phyloP scores from a whole-genome alignment of 30 jellyfish, hydroid and myxozoan genomes.

The Catostylus mosaicus region DNA sequence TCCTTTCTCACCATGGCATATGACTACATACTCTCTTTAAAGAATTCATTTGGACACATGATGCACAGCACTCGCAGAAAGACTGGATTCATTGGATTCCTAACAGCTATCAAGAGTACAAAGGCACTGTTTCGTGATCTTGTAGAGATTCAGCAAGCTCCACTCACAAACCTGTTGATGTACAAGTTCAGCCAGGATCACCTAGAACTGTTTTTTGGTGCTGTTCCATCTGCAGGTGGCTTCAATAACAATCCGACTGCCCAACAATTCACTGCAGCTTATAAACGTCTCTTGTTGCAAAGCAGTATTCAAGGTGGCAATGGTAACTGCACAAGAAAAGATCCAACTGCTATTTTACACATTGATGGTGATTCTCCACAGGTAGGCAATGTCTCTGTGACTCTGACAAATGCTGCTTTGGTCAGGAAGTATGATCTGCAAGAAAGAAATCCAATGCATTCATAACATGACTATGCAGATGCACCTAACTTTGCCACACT shows the following conservation, averaged over 20 bases:
- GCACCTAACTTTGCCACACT: too few species aligned
- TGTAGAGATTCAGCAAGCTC: conserved; percentile 50
- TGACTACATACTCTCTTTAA: conserved; percentile 22
- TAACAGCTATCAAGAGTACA: conserved; percentile 47
- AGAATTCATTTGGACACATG: conserved; percentile 34
- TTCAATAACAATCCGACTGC: too few species aligned
- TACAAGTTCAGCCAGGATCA: too few species aligned
- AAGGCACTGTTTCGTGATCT: conserved; percentile 24
- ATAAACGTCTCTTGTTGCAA: conserved; percentile 31
- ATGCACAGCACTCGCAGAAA: conserved; percentile 56
- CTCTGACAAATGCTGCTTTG: conserved; percentile 40
- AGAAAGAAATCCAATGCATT: conserved; percentile 22
- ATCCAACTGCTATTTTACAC: conserved; percentile 37
- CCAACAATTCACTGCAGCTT: too few species aligned
- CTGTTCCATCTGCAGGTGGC: conserved; percentile 59
- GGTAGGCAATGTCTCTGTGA: not conserved
- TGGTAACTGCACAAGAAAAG: conserved; percentile 57
- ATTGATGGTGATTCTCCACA: conserved; percentile 34
- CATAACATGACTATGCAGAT: too few species aligned
- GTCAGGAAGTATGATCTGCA: conserved; percentile 35
- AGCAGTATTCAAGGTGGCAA: conserved; percentile 46
- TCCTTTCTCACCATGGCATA: conserved; percentile 37
- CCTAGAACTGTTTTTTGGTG: conserved; percentile 61
- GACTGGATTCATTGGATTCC: conserved; percentile 65
- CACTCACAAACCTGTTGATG: conserved; percentile 57